Evolutionary conservation across 2,797 vertebrate species (phyloP).

Genomic region (Allochrocebus solatus): DNA sequence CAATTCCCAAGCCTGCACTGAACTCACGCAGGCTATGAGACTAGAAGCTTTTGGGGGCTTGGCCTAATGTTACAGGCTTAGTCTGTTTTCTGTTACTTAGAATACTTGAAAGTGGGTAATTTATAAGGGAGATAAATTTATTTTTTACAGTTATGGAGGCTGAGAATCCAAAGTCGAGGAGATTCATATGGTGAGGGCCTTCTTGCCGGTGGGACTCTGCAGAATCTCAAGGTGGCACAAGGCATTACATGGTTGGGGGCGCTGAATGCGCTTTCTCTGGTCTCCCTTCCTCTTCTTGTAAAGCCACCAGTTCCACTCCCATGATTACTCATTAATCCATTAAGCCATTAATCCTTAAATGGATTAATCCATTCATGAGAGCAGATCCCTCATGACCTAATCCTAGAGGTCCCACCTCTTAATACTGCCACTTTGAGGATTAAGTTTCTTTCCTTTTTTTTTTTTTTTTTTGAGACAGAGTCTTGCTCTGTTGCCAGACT

Average conservation of each 20-base stretch:
- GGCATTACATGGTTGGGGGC: neutral
- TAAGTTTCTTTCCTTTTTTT: neutral
- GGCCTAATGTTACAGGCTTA: neutral
- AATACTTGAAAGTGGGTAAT: neutral
- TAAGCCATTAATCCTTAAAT: neutral
- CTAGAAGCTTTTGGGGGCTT: neutral
- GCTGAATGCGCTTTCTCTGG: neutral
- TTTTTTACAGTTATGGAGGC: neutral
- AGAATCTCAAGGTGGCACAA: neutral
- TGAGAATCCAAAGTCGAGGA: neutral
- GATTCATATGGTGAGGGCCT: neutral
- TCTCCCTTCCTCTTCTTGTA: neutral
- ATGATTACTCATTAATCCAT: neutral
- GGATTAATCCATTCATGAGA: neutral
- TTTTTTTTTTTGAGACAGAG: no score
- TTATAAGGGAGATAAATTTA: neutral
- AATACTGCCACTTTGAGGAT: neutral
- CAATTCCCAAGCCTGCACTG: neutral
- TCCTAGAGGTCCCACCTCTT: neutral
- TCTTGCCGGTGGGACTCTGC: neutral
- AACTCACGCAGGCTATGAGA: neutral
- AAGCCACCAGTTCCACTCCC: neutral
- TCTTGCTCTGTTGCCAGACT: no score
- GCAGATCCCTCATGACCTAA: neutral
- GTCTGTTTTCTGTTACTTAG: neutral